Evolutionary conservation across 2,113 vertebrate genomes (phyloP).

Genomic region (Coptodon rendalli): DNA sequence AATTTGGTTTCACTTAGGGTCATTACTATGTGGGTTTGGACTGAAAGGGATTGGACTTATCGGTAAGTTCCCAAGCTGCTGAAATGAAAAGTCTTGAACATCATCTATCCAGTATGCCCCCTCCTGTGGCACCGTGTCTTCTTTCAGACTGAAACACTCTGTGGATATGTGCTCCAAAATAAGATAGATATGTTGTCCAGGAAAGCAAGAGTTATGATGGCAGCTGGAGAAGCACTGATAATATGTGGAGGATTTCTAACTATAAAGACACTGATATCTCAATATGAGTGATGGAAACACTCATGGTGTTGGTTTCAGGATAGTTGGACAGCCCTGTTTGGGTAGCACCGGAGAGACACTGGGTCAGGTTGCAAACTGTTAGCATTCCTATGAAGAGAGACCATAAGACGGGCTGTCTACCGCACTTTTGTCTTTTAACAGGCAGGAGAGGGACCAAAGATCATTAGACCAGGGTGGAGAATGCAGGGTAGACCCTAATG

Average conservation of each 20-base stretch:
- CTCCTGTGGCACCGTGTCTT: constrained; percentile 41
- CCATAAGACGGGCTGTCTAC: neutral
- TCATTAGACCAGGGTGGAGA: neutral
- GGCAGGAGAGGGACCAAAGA: neutral
- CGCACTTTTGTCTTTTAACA: neutral
- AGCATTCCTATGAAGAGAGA: constrained; percentile 60
- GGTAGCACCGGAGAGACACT: constrained; percentile 48
- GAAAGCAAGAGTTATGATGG: constrained; percentile 65
- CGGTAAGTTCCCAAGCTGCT: neutral
- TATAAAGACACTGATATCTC: constrained; percentile 72
- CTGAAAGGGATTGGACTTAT: neutral
- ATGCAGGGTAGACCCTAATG: neutral
- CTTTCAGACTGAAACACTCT: constrained; percentile 49
- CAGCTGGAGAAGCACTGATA: constrained; percentile 54
- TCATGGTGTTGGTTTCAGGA: constrained; percentile 58
- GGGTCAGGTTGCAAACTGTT: constrained; percentile 70
- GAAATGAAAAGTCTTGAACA: constrained; percentile 27
- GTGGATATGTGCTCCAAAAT: constrained; percentile 44
- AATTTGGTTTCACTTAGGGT: neutral
- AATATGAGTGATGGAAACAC: constrained; percentile 62
- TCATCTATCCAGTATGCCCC: constrained; percentile 4
- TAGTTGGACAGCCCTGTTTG: constrained; percentile 53
- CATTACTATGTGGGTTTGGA: neutral
- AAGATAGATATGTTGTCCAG: constrained; percentile 46
- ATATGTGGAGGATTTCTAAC: constrained; percentile 66